Conservation (phyloP, 2,888 invertebrate species). For the Dione juno region DNA sequence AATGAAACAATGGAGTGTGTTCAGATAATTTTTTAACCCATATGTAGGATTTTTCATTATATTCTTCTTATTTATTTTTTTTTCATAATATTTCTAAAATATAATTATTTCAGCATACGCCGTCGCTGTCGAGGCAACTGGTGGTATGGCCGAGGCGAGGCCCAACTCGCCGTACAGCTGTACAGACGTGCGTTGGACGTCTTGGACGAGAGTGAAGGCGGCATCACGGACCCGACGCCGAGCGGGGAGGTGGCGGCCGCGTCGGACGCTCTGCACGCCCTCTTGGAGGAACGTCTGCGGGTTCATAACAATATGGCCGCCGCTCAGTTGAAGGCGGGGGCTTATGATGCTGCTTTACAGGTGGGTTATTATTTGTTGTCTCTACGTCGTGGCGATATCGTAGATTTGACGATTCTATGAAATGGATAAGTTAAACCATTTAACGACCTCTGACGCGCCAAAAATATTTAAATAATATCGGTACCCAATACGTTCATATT, state of each 20-base stretch:
- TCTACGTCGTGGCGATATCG: too few relatives aligned
- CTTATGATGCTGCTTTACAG: slow-evolving; percentile 92
- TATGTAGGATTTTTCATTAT: too few relatives aligned
- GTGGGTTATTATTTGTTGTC: slow-evolving; percentile 55
- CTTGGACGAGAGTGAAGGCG: slow-evolving; percentile 88
- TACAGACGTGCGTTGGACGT: slow-evolving; percentile 93
- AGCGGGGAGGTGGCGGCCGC: slow-evolving; percentile 70
- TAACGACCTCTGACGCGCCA: too few relatives aligned
- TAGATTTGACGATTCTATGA: too few relatives aligned
- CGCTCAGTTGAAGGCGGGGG: slow-evolving; percentile 94
- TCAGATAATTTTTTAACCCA: too few relatives aligned
- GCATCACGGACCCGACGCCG: slow-evolving; percentile 82
- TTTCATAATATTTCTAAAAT: too few relatives aligned
- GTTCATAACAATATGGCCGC: slow-evolving; percentile 97
- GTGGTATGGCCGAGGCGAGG: slow-evolving; percentile 93
- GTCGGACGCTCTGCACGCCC: slow-evolving; percentile 61
- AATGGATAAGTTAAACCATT: too few relatives aligned
- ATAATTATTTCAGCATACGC: slow-evolving; percentile 60
- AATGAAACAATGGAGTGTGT: too few relatives aligned
- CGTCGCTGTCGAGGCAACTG: slow-evolving; percentile 93
- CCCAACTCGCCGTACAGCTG: slow-evolving; percentile 91
- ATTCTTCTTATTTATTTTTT: too few relatives aligned
- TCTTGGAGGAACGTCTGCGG: slow-evolving; percentile 91
- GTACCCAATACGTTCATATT: too few relatives aligned
- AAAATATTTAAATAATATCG: too few relatives aligned